These are phyloP conservation scores for Geococcyx californianus DNA, from an alignment of 2,113 vertebrate species.

Conservation along the genomic window DNA sequence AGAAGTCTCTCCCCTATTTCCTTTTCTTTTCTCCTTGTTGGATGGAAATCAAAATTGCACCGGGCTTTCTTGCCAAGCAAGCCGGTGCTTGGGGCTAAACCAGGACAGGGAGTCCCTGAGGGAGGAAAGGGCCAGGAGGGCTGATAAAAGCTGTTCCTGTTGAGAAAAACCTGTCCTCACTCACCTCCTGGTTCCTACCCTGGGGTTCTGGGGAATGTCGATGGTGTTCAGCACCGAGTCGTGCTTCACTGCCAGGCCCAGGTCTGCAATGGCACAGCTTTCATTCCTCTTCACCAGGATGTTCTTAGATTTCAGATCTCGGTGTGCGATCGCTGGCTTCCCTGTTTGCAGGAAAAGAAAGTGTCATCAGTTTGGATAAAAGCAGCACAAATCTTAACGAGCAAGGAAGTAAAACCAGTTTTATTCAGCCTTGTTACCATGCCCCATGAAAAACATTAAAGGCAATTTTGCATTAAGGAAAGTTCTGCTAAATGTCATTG, in stretches of 20 bases:
- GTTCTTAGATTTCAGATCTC: slow-evolving; percentile 98
- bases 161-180: neutral
- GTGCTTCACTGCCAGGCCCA: slow-evolving; percentile 95
- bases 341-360: slow-evolving; percentile 71
- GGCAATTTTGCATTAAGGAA: neutral
- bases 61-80: too few relatives aligned
- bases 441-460: fast-evolving
- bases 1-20: too few relatives aligned
- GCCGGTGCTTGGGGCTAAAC: too few relatives aligned
- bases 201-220: slow-evolving; percentile 91
- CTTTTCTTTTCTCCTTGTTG: too few relatives aligned
- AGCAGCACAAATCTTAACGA: fast-evolving
- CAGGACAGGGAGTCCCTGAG: fast-evolving
- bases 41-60: too few relatives aligned
- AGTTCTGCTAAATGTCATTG: neutral
- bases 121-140: neutral
- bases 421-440: neutral
- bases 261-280: slow-evolving; percentile 91
- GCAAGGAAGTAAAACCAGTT: neutral
- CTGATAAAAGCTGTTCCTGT: fast-evolving
- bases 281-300: slow-evolving; percentile 95
- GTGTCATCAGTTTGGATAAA: fast-evolving
- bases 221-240: slow-evolving; percentile 89
- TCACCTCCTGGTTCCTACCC: slow-evolving; percentile 93
- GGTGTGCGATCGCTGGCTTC: slow-evolving; percentile 95